A percentile compares a stretch with the other conserved stretches of the same genome.
Evolutionary conservation across 2,113 vertebrate genomes (phyloP).

Genomic region (Cathartes aura): DNA sequence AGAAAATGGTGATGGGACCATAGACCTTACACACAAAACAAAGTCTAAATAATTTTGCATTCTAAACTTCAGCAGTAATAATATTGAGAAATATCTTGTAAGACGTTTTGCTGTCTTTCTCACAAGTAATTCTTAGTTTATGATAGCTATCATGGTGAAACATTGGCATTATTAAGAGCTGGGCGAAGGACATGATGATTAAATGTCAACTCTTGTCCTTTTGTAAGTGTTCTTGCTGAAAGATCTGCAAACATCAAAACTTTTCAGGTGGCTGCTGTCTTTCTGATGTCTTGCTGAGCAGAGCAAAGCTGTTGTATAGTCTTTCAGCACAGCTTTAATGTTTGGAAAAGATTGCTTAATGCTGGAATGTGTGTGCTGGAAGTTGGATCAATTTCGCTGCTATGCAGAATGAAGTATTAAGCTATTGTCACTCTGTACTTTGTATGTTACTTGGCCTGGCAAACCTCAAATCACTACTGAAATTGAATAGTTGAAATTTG

Average conservation of each 20-base stretch:
- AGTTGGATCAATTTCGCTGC: background rate
- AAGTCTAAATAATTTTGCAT: background rate
- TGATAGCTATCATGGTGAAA: background rate
- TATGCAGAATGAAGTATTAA: background rate
- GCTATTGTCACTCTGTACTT: background rate
- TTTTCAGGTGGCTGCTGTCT: background rate
- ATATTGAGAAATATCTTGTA: background rate
- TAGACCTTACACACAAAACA: background rate
- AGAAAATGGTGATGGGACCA: background rate
- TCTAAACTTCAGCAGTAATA: background rate
- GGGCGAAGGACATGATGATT: fast-evolving
- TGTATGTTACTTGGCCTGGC: background rate
- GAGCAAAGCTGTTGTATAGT: background rate
- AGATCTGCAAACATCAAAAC: background rate
- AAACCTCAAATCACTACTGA: background rate
- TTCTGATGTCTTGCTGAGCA: background rate
- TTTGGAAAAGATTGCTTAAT: background rate
- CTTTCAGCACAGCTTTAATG: background rate
- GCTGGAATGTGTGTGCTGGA: background rate
- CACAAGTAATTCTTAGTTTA: background rate
- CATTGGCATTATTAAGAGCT: background rate
- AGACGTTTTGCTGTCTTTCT: background rate
- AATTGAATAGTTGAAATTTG: background rate
- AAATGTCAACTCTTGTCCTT: background rate
- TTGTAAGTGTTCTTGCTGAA: background rate